These are phyloP conservation scores for Pangasius larnaudii DNA, from an alignment of 2,797 vertebrate species.

Conservation along the genomic window DNA sequence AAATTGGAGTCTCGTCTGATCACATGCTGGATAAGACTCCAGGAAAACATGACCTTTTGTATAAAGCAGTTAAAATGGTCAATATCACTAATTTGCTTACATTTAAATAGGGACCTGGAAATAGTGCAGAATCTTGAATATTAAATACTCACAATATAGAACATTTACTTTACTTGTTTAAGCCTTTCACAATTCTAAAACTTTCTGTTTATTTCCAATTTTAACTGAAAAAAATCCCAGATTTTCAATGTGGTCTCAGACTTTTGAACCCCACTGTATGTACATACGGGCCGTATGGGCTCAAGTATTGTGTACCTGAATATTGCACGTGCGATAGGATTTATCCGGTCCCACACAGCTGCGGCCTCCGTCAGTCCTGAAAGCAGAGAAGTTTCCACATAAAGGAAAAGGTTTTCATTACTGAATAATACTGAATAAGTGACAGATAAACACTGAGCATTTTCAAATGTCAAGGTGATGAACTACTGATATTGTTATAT, in stretches of 20 bases:
- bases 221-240: neutral
- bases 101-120: neutral
- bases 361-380: slow-evolving; percentile 85
- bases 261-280: neutral
- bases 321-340: slow-evolving; percentile 85
- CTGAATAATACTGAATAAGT: neutral
- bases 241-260: neutral
- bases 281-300: neutral
- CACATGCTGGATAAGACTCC: neutral
- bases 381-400: neutral
- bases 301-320: slow-evolving; percentile 79
- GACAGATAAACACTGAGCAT: neutral
- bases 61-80: neutral
- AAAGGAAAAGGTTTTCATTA: neutral
- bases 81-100: neutral
- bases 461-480: neutral
- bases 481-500: neutral
- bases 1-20: neutral
- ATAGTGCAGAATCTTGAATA: neutral
- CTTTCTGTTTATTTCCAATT: too few species aligned
- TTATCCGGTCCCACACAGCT: slow-evolving; percentile 87
- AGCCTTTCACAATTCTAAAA: neutral
- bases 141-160: neutral
- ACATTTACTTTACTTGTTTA: neutral
- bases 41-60: neutral